Evolutionary conservation across 2,797 vertebrate genomes (phyloP).

Genomic region (Chaetodon trifasciatus): DNA sequence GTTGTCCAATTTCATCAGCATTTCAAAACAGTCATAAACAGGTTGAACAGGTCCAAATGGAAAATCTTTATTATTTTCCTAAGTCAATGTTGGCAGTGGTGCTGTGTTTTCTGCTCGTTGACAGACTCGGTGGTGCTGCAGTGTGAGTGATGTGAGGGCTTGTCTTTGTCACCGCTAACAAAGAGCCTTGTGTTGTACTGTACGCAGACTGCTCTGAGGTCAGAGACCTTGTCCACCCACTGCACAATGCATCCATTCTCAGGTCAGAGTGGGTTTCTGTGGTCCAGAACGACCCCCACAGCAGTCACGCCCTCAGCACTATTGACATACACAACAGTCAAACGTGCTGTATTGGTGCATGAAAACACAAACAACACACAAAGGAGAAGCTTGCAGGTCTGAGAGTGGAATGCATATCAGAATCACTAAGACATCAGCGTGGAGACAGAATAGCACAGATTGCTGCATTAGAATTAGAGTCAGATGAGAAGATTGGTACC

Average conservation of each 20-base stretch:
- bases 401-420: not conserved
- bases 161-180: constrained; percentile 86
- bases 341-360: not conserved
- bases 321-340: not conserved
- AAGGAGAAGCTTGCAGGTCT: not conserved
- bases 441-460: not conserved
- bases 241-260: constrained; percentile 71
- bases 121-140: constrained; percentile 28
- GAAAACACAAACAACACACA: not conserved
- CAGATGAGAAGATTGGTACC: not conserved
- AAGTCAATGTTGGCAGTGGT: constrained; percentile 9
- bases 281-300: constrained; percentile 36
- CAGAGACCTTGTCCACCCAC: constrained; percentile 65
- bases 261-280: constrained; percentile 53
- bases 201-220: constrained; percentile 88
- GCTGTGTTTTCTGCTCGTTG: constrained; percentile 3
- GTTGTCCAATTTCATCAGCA: too few relatives aligned
- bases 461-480: too few relatives aligned
- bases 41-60: not conserved
- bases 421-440: not conserved
- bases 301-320: constrained; percentile 12
- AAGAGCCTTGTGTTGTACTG: constrained; percentile 89
- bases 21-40: not conserved
- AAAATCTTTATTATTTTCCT: not conserved
- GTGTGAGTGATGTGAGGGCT: constrained; percentile 80